Base-by-base conservation (phyloP, 2,113 vertebrate genomes). In the Cercocebus atys region DNA sequence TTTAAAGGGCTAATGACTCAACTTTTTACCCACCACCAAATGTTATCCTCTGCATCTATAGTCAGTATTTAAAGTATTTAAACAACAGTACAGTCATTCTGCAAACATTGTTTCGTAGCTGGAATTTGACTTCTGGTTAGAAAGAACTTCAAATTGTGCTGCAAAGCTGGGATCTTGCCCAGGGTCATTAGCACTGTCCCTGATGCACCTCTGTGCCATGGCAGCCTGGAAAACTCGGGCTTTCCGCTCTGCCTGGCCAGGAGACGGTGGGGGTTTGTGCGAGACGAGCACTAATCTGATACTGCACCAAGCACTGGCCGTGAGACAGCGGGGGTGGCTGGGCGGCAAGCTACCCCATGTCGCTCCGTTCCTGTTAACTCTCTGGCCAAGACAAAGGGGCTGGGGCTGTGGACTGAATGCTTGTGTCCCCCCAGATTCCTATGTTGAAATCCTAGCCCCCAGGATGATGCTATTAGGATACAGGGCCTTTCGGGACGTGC, bases 291-390 rank as follows among this genome's bases (percentile, higher is more conserved):
- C 25, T 59, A 47, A 45, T 64, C 40, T 64, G 47, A 57, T 17
- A 18, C 25, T n/a, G 47, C 47, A 79, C 4, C 9, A 57, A 57
- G 38, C 20, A 30, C 4, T 57, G n/a, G 7, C 64, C 23, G 2
- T 45, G 55, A 40, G n/a, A 6, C 5, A 8, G 11, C 6, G 18
- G 38, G 22, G 32, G 22, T 38, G 9, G 22, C 13, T 40, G 14
- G 50, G 35, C 4, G 1, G 14, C 70, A 8, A 22, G 27, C 20
- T 0, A 13, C 27, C 8, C 20, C 5, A 8, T 50, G 38, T 1
- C 12, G 2, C 57, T 35, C 14, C 7, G 1, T 23, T 16, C 20
- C 20, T 47, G 35, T 11, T 8, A 8, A 6, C 45, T 38, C 47
- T 57, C 59, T 38, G 45, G 78, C 13, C 20, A 22, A 72, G 59